Conservation (phyloP, 1,140 invertebrate genomes). For the Heliconius nattereri region DNA sequence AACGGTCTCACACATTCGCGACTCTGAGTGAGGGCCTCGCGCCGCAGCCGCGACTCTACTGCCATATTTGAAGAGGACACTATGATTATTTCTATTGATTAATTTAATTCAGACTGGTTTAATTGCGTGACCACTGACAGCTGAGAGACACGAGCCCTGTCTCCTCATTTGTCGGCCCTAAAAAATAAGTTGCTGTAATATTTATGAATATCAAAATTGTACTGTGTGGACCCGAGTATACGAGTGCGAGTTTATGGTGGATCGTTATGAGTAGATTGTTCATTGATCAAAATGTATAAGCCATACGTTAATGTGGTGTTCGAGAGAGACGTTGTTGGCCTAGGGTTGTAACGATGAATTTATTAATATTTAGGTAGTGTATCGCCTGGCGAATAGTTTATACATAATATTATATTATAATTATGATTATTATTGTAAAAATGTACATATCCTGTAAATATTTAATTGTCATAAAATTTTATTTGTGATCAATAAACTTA, state of each 20-base stretch:
- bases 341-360: slow-evolving; percentile 76
- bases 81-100: slow-evolving; percentile 71
- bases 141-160: slow-evolving; percentile 64
- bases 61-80: slow-evolving; percentile 66
- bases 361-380: slow-evolving; percentile 70
- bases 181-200: slow-evolving; percentile 15
- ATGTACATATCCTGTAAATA: slow-evolving; percentile 80
- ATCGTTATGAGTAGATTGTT: too few relatives aligned
- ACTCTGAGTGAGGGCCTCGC: slow-evolving; percentile 72
- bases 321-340: slow-evolving; percentile 49
- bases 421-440: slow-evolving; percentile 57
- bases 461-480: slow-evolving; percentile 59
- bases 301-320: slow-evolving; percentile 25
- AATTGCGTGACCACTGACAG: slow-evolving; percentile 42
- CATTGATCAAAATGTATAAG: slow-evolving; percentile 23
- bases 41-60: slow-evolving; percentile 58
- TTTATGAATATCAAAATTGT: slow-evolving; percentile 25
- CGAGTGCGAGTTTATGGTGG: slow-evolving; percentile 42
- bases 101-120: slow-evolving; percentile 49
- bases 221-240: slow-evolving; percentile 42
- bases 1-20: slow-evolving; percentile 72
- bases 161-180: slow-evolving; percentile 45
- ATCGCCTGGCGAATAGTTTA: slow-evolving; percentile 64
- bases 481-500: slow-evolving; percentile 36
- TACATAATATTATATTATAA: slow-evolving; percentile 58